phyloP scores from a whole-genome alignment of 2,888 invertebrate genomes.

The Troides oblongomaculatus region DNA sequence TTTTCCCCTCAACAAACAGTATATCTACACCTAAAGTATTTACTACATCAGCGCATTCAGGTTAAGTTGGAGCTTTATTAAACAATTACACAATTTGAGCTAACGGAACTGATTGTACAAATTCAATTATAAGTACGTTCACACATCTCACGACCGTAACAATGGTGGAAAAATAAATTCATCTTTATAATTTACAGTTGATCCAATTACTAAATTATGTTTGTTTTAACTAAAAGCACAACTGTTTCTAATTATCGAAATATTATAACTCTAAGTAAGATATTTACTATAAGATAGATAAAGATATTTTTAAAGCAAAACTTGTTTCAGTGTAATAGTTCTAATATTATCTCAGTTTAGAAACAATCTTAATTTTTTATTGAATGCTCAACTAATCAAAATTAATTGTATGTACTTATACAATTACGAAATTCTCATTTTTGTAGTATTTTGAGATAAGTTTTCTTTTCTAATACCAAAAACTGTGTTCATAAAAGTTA shows the following conservation, averaged over 20 bases:
- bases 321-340: no score
- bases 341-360: no score
- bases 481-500: no score
- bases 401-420: no score
- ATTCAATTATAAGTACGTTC: constrained; percentile 40
- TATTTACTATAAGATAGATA: no score
- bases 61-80: constrained; percentile 27
- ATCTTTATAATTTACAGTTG: constrained; percentile 36
- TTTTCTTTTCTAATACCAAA: no score
- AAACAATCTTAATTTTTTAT: no score
- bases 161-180: constrained; percentile 36
- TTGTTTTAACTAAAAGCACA: neutral
- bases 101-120: constrained; percentile 34
- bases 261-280: no score
- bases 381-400: no score
- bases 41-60: neutral
- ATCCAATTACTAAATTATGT: constrained; percentile 17
- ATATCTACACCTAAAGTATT: neutral
- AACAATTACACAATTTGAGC: constrained; percentile 33
- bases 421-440: no score
- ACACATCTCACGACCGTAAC: constrained; percentile 38
- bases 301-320: no score
- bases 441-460: no score
- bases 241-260: neutral
- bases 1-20: neutral